These are phyloP conservation scores for Hippasteria phrygiana DNA, from an alignment of 53 echinoderm and acorn worm species.

Conservation along the genomic window DNA sequence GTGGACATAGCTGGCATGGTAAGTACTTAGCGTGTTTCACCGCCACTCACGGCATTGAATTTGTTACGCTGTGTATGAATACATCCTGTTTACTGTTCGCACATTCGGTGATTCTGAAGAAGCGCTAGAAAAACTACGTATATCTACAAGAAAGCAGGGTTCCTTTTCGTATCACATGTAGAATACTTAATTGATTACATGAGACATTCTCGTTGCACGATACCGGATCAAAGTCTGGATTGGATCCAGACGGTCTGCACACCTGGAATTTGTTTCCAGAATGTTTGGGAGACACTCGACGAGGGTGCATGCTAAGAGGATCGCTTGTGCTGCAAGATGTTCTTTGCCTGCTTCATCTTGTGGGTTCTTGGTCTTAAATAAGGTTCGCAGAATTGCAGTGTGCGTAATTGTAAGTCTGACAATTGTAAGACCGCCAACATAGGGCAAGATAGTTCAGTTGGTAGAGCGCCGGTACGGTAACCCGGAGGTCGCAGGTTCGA, in stretches of 20 bases:
- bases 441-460: no score
- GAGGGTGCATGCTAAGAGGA: not conserved
- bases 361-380: not conserved
- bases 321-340: not conserved
- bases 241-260: not conserved
- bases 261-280: not conserved
- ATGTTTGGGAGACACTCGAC: not conserved
- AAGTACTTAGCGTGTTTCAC: constrained; percentile 35
- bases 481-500: no score
- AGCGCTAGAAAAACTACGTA: no score
- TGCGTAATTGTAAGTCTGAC: no score
- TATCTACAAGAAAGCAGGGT: no score
- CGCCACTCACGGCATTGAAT: not conserved
- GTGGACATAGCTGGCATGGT: constrained; percentile 99
- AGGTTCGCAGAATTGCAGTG: no score
- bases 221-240: not conserved
- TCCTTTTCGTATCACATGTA: no score
- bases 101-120: not conserved
- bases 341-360: not conserved
- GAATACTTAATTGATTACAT: no score
- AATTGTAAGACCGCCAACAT: no score
- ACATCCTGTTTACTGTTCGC: not conserved
- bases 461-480: no score
- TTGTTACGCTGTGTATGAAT: not conserved
- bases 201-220: not conserved